A percentile compares a stretch with the other conserved stretches of the same genome.
Evolutionary conservation across 2,888 invertebrate genomes (phyloP).

Genomic region (Strigamia crassipes): DNA sequence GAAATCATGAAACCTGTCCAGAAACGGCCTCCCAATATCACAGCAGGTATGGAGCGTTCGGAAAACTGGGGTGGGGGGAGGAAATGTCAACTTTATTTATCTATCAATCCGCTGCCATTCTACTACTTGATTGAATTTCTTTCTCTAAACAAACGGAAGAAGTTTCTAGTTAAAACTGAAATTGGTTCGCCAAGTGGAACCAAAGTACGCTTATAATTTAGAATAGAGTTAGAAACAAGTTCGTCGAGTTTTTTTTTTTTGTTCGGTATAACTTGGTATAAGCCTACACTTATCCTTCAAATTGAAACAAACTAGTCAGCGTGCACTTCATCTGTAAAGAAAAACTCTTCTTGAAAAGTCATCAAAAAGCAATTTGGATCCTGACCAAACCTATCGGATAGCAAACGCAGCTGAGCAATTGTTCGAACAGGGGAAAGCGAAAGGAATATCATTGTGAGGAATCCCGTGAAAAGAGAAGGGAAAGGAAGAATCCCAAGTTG

Average conservation of each 20-base stretch:
- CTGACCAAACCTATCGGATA: conserved; percentile 43
- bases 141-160: not conserved
- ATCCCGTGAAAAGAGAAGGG: conserved; percentile 36
- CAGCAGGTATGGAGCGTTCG: conserved; percentile 34
- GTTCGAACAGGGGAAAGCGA: conserved; percentile 29
- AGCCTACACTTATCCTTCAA: conserved; percentile 17
- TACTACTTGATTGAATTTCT: conserved; percentile 10
- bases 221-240: not conserved
- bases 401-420: conserved; percentile 41
- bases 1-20: conserved; percentile 48
- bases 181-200: not conserved
- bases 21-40: conserved; percentile 44
- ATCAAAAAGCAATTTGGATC: conserved; percentile 48
- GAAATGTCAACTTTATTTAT: conserved; percentile 20
- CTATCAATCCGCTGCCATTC: not conserved
- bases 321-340: conserved; percentile 27
- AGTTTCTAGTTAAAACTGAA: not conserved
- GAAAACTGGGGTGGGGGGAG: not conserved
- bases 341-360: conserved; percentile 39
- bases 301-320: conserved; percentile 41
- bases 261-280: not conserved
- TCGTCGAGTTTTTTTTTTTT: not conserved
- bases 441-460: conserved; percentile 36
- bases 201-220: too few species aligned
- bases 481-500: conserved; percentile 42